A percentile compares a stretch with the other conserved stretches of the same genome.
Evolutionary conservation across 2,113 vertebrate genomes (phyloP).

Genomic region (Bostrychus sinensis): DNA sequence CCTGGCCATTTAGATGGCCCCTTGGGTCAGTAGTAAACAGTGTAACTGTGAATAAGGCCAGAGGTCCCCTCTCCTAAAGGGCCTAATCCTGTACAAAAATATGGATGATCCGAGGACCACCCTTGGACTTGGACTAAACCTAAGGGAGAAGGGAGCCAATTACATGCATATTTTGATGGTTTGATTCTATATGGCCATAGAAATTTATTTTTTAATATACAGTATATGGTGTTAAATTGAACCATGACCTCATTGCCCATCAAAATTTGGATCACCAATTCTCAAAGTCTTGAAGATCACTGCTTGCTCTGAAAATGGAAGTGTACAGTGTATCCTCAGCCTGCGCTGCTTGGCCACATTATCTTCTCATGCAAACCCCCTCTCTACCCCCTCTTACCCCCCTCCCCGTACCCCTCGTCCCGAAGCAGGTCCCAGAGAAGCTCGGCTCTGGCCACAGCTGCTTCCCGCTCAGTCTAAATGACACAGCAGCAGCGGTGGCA

Average conservation of each 20-base stretch:
- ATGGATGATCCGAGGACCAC: no score
- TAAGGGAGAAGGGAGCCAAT: no score
- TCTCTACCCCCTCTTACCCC: slow-evolving; percentile 81
- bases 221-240: no score
- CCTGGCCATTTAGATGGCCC: slow-evolving; percentile 8
- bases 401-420: slow-evolving; percentile 84
- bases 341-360: slow-evolving; percentile 88
- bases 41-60: neutral
- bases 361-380: slow-evolving; percentile 96
- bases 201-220: no score
- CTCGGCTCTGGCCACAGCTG: slow-evolving; percentile 85
- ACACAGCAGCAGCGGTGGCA: slow-evolving; percentile 80
- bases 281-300: slow-evolving; percentile 52
- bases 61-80: neutral
- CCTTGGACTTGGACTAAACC: no score
- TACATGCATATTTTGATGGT: no score
- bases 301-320: slow-evolving; percentile 84
- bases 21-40: neutral
- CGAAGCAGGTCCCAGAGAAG: slow-evolving; percentile 85
- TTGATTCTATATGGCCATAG: no score
- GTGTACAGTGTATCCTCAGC: slow-evolving; percentile 82
- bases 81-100: no score
- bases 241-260: no score
- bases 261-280: neutral
- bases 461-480: slow-evolving; percentile 88